Evolutionary conservation across 2,888 invertebrate genomes (phyloP).

Genomic region (Blastobasis lacticolella): DNA sequence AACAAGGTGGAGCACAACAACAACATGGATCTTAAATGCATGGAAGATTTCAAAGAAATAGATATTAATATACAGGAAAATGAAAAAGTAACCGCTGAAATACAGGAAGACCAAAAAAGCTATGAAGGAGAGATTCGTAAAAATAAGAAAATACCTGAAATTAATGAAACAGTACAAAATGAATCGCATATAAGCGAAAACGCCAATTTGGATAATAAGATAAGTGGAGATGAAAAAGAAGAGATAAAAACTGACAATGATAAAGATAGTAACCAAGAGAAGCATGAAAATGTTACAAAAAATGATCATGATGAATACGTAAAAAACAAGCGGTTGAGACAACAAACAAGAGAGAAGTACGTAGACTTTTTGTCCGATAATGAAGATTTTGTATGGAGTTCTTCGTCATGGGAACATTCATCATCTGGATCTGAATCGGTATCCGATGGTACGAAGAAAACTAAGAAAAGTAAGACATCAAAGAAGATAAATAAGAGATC

Average conservation of each 20-base stretch:
- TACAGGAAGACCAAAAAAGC: too few species aligned
- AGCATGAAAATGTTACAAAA: too few species aligned
- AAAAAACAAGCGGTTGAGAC: neutral
- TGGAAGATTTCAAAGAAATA: neutral
- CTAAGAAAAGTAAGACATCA: slow-evolving; percentile 3
- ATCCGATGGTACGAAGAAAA: neutral
- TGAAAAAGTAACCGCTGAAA: too few species aligned
- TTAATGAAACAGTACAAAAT: too few species aligned
- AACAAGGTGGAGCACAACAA: too few species aligned
- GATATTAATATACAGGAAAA: neutral
- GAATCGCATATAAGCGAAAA: neutral
- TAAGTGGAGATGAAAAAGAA: too few species aligned
- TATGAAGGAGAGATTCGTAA: too few species aligned
- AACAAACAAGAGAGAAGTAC: neutral
- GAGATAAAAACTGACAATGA: too few species aligned
- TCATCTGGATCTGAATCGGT: neutral
- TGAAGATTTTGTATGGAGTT: neutral
- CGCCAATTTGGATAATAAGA: too few species aligned
- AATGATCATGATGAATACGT: neutral
- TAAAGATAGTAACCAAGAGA: neutral
- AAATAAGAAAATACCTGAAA: too few species aligned
- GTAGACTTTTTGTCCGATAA: neutral
- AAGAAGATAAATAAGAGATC: too few species aligned
- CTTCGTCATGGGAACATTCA: neutral
- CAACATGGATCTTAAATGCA: neutral